Conservation (phyloP, 1,140 invertebrate genomes). For the Gonioctena quinquepunctata region DNA sequence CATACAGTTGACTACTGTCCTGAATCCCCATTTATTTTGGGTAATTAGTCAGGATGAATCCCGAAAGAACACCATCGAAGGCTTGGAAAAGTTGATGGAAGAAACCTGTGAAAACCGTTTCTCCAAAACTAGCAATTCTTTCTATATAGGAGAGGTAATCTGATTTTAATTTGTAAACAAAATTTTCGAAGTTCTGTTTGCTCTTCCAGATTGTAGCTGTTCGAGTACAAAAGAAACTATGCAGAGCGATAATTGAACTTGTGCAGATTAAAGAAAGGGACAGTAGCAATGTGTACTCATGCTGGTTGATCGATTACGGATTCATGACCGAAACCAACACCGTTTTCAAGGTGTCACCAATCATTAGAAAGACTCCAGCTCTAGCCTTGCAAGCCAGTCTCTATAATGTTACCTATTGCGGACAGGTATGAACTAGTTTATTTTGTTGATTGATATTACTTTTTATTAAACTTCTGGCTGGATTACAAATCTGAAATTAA, state of each 20-base stretch:
- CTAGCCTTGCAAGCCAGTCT: conserved; percentile 25
- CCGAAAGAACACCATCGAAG: conserved; percentile 1
- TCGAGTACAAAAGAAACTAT: neutral
- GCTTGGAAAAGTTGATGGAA: conserved; percentile 9
- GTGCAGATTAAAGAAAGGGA: neutral
- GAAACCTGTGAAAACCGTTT: neutral
- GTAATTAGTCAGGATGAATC: conserved; percentile 8
- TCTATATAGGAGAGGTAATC: conserved; percentile 20
- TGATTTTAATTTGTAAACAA: neutral
- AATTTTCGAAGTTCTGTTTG: neutral
- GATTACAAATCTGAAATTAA: neutral
- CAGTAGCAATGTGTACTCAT: conserved; percentile 10
- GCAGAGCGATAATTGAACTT: conserved; percentile 25
- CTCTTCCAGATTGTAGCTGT: conserved; percentile 30
- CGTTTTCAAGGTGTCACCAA: conserved; percentile 24
- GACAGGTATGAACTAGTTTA: conserved; percentile 21
- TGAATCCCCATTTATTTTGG: conserved; percentile 33
- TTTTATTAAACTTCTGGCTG: neutral
- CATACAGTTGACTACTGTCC: conserved; percentile 19
- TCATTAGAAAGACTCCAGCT: conserved; percentile 16
- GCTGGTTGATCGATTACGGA: conserved; percentile 36
- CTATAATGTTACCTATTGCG: conserved; percentile 28
- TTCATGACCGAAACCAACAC: conserved; percentile 17
- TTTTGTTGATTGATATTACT: neutral
- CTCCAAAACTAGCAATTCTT: neutral